A percentile compares a stretch with the other conserved stretches of the same genome.
These are phyloP conservation scores for Cydia amplana DNA, from an alignment of 1,140 invertebrate genomes.

Conservation along the genomic window DNA sequence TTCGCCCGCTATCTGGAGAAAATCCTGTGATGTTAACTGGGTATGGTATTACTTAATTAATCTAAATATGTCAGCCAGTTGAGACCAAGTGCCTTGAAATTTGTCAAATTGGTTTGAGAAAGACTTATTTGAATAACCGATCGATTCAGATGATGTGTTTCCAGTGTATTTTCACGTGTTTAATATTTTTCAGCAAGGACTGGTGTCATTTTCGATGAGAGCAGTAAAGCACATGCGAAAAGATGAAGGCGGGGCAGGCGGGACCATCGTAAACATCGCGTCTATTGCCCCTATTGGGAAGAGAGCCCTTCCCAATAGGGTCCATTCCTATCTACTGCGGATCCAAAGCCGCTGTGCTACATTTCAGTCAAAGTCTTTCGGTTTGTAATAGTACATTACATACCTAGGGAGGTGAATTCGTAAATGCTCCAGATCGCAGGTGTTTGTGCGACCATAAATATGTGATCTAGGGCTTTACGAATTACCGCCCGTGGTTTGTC, in stretches of 20 bases:
- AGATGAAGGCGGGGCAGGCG: conserved; percentile 49
- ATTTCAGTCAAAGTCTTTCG: conserved; percentile 47
- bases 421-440: too few species aligned
- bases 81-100: too few species aligned
- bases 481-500: too few species aligned
- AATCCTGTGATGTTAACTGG: conserved; percentile 45
- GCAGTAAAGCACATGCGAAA: conserved; percentile 44
- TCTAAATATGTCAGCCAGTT: too few species aligned
- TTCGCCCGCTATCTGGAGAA: conserved; percentile 49
- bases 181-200: conserved; percentile 42
- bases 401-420: too few species aligned
- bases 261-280: conserved; percentile 52
- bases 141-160: not conserved
- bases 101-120: too few species aligned
- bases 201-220: conserved; percentile 43
- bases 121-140: too few species aligned
- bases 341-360: conserved; percentile 50
- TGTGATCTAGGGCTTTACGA: too few species aligned
- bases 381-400: too few species aligned
- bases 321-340: conserved; percentile 43
- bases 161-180: not conserved
- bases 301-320: conserved; percentile 37
- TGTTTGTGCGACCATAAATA: too few species aligned
- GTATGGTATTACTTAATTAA: not conserved
- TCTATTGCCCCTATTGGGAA: too few species aligned